These are phyloP conservation scores for Sarcophaga bullata DNA, from an alignment of 1,140 invertebrate species.

Conservation along the genomic window DNA sequence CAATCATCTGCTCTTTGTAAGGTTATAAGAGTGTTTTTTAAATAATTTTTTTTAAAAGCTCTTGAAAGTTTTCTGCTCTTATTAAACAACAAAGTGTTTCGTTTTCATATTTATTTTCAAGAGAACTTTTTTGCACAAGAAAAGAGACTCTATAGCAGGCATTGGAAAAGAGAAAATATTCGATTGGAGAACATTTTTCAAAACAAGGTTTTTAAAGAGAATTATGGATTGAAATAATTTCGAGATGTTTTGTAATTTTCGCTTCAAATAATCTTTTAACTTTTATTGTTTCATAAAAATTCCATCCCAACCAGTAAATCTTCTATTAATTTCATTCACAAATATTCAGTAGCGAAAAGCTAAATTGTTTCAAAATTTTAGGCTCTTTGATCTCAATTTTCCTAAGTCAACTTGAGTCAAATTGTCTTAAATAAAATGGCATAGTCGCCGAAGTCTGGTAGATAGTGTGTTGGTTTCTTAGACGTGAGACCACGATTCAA, in stretches of 20 bases:
- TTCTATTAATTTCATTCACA: too few relatives aligned
- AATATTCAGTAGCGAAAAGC: too few relatives aligned
- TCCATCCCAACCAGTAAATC: background rate
- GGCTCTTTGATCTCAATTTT: too few relatives aligned
- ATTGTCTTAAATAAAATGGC: too few relatives aligned
- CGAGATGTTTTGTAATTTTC: background rate
- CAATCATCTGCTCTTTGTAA: conserved; percentile 28
- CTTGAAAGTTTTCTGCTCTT: conserved; percentile 25
- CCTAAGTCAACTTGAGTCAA: too few relatives aligned
- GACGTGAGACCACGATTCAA: too few relatives aligned
- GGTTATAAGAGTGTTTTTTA: background rate
- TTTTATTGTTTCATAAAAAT: background rate
- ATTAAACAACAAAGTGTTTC: conserved; percentile 1
- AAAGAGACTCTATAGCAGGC: background rate
- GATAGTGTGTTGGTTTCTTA: too few relatives aligned
- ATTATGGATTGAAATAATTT: background rate
- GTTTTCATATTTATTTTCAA: background rate
- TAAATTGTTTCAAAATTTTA: too few relatives aligned
- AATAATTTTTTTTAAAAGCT: background rate
- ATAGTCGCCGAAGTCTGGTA: too few relatives aligned
- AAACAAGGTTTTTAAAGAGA: background rate
- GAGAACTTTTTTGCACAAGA: background rate
- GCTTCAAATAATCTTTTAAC: background rate
- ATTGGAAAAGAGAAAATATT: too few relatives aligned
- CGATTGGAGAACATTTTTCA: too few relatives aligned